These are phyloP conservation scores for Nyctalus aviator DNA, from an alignment of 2,797 vertebrate species.

Conservation along the genomic window DNA sequence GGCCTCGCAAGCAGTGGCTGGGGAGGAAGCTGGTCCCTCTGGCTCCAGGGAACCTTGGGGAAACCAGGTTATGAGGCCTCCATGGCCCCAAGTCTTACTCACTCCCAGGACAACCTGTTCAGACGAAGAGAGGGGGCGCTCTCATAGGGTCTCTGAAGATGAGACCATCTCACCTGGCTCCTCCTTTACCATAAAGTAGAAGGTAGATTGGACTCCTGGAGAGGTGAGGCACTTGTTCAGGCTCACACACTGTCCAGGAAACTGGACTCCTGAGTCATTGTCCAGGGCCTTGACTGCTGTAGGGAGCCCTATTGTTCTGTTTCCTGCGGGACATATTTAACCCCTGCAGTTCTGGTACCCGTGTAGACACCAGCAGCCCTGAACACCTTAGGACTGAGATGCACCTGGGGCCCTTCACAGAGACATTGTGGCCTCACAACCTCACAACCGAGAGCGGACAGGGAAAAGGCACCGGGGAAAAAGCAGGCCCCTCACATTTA, in stretches of 20 bases:
- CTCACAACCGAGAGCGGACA: accelerated
- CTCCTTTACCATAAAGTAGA: background rate
- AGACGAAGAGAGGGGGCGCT: background rate
- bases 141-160: background rate
- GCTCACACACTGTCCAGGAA: background rate
- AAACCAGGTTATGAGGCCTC: slow-evolving; percentile 43
- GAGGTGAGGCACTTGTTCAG: background rate
- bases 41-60: slow-evolving; percentile 57
- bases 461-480: background rate
- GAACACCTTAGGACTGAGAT: background rate
- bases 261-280: background rate
- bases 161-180: background rate
- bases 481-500: background rate
- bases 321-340: background rate
- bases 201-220: background rate
- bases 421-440: background rate
- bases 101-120: background rate
- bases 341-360: background rate
- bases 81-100: background rate
- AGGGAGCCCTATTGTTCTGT: background rate
- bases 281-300: background rate
- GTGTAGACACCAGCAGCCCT: background rate
- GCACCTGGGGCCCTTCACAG: background rate
- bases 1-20: accelerated
- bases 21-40: background rate